Base-by-base conservation (phyloP, 2,888 invertebrate species). In the Sarcophaga variegata region DNA sequence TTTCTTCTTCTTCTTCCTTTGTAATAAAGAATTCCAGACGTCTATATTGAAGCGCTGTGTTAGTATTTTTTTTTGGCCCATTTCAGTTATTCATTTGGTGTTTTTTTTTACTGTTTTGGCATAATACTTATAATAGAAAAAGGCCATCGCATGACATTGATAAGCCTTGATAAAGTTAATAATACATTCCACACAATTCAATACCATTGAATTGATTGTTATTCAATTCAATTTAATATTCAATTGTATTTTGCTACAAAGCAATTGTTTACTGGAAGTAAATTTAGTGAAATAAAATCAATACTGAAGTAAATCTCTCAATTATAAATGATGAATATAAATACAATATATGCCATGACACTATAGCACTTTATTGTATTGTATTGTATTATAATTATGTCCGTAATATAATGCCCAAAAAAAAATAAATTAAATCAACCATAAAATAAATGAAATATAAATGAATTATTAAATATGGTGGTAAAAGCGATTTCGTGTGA, bases 301-400 rank as follows among this genome's bases (percentile, higher is more conserved):
- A 67, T 47, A 67, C 17, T 45, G 3, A 17, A 62, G 64, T 54
- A 54, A 64, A 75, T 75, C 64, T 64, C 49, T 64, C 64, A 75
- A 75, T 64, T 75, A 75, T 54, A 75, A 54, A 37, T 76, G 37
- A 64, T 64, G 27, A 75, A 64, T 54, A 27, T 17, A 71, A 47
- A 74, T 47, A 63, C 47, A 49, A 49, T 49, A 49, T 49, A 49
- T 49, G 49, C 49, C 10, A 12, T 49, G 14, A 54, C 14, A 54
- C 14, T 54, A 4, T 14, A 49, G 4, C 14, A 49, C 1, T 37
- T 6, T 37, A 37, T 37, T 37, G 37, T 37, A 37, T 37, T 37
- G 8, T 37, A 27, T 27, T 4, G 27, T 22, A 22, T 22, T 22
- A 22, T 37, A 37, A 37, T 37, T 10, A 37, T 37, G 37, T 10